Evolutionary conservation across 2,797 vertebrate species (phyloP), one percentile per base, ranked within the genome.

Genomic region (Oryzias dopingdopingensis): DNA sequence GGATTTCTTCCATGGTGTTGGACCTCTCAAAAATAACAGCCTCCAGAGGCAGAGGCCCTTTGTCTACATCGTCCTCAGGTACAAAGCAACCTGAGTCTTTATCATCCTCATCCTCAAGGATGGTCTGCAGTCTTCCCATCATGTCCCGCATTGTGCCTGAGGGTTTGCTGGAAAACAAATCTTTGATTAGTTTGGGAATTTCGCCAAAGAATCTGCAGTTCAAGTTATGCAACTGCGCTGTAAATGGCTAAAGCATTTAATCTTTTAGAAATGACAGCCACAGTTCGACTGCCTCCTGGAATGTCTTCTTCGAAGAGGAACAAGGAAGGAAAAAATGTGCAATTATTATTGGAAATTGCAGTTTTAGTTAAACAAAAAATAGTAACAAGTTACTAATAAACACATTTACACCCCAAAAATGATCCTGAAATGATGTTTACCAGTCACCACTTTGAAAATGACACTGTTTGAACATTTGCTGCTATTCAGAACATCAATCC

Each of bases 71-170:
- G 37, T 48, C 56, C 7, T 83, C 75, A 0, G 52, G 46, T 14
- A 45, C 58, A 49, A n/a, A n/a, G 14, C 58, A 6, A 0, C 76
- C 52, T 0, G 49, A 4, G 0, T 76, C 50, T 0, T 48, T 17
- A 14, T 76, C 63, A 10, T 72, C 80, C 23, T 63, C 57, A 42
- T 82, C 84, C 42, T 81, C 86, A 49, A 83, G 79, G 32, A 90
- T 48, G 56, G 90, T 90, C 45, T 84, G 77, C 52, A 98, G 83
- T 60, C 93, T 95, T 0, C 81, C 83, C 4, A 98, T 88, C 54
- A 93, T 90, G 88, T 98, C 94, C 88, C 92, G 92, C 95, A 98
- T 98, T 65, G 68, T 92, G 78, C 76, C 91, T 94, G 76, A 62
- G 69, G 20, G 72, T 14, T 18, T 59, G 7, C 12, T 4, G 1